These are phyloP conservation scores for Crotophaga sulcirostris DNA, from an alignment of 2,113 vertebrate genomes.

Conservation along the genomic window DNA sequence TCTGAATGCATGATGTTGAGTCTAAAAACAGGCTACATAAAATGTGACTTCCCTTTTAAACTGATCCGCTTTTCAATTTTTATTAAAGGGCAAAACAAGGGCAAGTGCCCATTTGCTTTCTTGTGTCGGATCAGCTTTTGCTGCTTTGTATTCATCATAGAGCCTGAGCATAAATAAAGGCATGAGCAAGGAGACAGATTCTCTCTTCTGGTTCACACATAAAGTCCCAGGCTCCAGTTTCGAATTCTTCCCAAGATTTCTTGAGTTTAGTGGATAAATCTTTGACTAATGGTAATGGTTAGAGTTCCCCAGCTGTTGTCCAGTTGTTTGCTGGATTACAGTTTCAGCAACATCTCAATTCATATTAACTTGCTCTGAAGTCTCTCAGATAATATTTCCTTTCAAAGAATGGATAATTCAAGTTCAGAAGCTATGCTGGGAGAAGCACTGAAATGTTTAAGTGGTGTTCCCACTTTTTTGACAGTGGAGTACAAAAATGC, in stretches of 20 bases:
- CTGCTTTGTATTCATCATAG: background rate
- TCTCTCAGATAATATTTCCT: background rate
- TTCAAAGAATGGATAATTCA: background rate
- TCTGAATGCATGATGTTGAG: background rate
- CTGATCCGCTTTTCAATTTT: background rate
- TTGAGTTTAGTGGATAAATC: background rate
- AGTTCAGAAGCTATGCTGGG: background rate
- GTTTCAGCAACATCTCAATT: background rate
- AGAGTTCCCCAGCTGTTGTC: background rate
- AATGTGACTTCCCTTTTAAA: background rate
- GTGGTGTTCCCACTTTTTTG: background rate
- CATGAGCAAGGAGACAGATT: background rate
- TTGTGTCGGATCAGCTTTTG: background rate
- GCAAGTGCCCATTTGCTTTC: background rate
- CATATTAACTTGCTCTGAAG: background rate
- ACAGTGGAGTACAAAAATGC: background rate
- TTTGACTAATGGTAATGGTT: accelerated
- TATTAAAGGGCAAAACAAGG: background rate
- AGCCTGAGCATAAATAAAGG: background rate
- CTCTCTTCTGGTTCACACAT: background rate
- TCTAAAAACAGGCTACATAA: background rate
- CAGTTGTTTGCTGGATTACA: background rate
- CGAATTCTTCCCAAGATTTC: background rate
- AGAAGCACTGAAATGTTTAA: background rate
- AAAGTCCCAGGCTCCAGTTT: background rate